phyloP scores from a whole-genome alignment of 2,888 invertebrate species.

The Allygus modestus region DNA sequence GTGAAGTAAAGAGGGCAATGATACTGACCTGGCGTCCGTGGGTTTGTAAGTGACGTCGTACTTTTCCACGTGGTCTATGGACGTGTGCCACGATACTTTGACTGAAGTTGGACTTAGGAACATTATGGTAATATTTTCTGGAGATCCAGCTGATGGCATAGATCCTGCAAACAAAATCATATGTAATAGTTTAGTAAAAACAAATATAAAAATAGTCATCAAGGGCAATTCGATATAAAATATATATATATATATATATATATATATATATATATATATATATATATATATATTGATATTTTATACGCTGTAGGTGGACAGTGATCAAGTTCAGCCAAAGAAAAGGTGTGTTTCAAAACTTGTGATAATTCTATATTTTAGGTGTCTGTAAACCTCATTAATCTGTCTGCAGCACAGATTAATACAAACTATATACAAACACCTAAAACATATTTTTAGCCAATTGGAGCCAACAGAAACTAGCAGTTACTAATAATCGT shows the following conservation, averaged over 20 bases:
- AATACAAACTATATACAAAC: too few species aligned
- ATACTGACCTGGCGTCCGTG: conserved; percentile 91
- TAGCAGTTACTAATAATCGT: too few species aligned
- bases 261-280: conserved; percentile 32
- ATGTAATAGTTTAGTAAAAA: not conserved
- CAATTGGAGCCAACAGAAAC: too few species aligned
- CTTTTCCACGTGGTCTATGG: conserved; percentile 87
- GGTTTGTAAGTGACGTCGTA: conserved; percentile 95
- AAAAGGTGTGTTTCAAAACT: too few species aligned
- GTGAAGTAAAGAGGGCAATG: too few species aligned
- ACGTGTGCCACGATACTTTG: conserved; percentile 91
- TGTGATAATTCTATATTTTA: too few species aligned
- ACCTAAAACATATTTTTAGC: too few species aligned
- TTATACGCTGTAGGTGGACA: too few species aligned
- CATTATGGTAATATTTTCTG: conserved; percentile 93
- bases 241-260: not conserved
- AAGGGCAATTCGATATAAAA: not conserved
- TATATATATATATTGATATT: too few species aligned
- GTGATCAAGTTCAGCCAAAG: too few species aligned
- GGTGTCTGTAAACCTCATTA: too few species aligned
- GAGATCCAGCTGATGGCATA: conserved; percentile 80
- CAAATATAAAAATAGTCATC: conserved; percentile 35
- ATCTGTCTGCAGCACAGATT: too few species aligned
- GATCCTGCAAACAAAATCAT: conserved; percentile 75
- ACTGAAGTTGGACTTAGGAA: conserved; percentile 92